Evolutionary conservation across 2,113 vertebrate species (phyloP), one percentile per base, ranked within the genome.

Genomic region (Oreotrochilus melanogaster): DNA sequence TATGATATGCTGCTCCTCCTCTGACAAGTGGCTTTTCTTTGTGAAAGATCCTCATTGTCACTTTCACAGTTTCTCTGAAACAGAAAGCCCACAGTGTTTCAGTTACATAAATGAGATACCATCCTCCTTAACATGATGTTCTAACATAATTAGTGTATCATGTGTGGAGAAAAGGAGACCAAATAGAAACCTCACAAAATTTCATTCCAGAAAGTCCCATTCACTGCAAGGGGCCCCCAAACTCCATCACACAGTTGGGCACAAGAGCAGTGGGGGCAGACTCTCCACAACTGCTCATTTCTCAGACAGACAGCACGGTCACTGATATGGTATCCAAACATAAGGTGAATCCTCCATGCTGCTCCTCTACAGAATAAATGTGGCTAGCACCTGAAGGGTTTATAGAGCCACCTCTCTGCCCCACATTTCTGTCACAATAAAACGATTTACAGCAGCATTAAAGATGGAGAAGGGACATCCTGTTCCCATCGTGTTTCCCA

Each of bases 11-110:
- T 99, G 95, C 98, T 98, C 95, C 99, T 98, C 91, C 99, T 98
- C 65, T 97, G 96, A 75, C 86, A 98, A 30, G 96, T 43, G 6
- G 97, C 96, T 84, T 96, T 98, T 84, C 95, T 98, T 89, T 91
- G 97, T 22, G 98, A 27, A 8, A 97, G 92, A 35, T 99, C 98
- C 75, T 99, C 99, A 18, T 97, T 96, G 96, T 99, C 99, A 51
- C 99, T 99, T 96, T 99, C 99, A 91, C 98, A 99, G n/a, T 98
- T 98, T 82, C 98, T 98, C 98, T 99, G 93, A 69, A 97, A 97
- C 2, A 89, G 56, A 95, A 50, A 87, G n/a, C 18, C 47, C 75
- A 60, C 18, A 84, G 35, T 22, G 31, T 83, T 74, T 88, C 48
- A 80, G 56, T 62, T 22, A 37, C 2, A 2, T 43, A 61, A 79